Conservation (phyloP, 2,888 invertebrate species). For the Agonopterix arenella region DNA sequence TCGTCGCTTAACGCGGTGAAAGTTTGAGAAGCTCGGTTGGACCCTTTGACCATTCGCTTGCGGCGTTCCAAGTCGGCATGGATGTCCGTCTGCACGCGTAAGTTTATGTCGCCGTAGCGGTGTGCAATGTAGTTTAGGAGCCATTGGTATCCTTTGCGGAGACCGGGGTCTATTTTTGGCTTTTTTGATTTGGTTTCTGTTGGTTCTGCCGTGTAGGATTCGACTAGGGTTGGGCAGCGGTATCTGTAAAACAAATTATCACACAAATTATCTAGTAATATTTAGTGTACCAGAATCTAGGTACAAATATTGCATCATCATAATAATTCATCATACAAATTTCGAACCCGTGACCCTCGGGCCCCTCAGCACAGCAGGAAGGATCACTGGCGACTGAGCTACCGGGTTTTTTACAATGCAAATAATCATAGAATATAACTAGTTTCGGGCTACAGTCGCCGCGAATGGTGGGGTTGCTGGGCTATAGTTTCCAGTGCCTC, state of each 20-base stretch:
- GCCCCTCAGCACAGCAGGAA: too few relatives aligned
- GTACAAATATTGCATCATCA: too few relatives aligned
- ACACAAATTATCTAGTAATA: neutral
- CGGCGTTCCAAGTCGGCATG: conserved; percentile 73
- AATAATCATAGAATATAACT: too few relatives aligned
- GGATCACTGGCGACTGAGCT: too few relatives aligned
- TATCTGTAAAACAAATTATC: conserved; percentile 48
- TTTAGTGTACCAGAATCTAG: too few relatives aligned
- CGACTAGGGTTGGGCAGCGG: conserved; percentile 88
- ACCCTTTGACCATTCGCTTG: conserved; percentile 55
- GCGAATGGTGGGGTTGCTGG: too few relatives aligned
- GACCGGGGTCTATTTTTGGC: conserved; percentile 79
- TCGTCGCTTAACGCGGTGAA: conserved; percentile 53
- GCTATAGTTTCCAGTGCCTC: too few relatives aligned
- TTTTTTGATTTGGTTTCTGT: conserved; percentile 38
- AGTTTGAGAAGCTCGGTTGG: conserved; percentile 45
- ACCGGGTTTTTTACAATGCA: too few relatives aligned
- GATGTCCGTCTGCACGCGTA: conserved; percentile 80
- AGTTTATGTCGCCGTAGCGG: conserved; percentile 80
- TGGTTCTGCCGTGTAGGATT: conserved; percentile 79
- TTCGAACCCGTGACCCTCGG: too few relatives aligned
- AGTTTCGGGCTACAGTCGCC: too few relatives aligned
- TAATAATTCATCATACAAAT: too few relatives aligned
- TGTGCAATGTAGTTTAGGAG: conserved; percentile 81
- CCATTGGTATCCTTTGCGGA: conserved; percentile 84